Conservation (phyloP, 2,888 invertebrate genomes). For the Helicoverpa assulta region DNA sequence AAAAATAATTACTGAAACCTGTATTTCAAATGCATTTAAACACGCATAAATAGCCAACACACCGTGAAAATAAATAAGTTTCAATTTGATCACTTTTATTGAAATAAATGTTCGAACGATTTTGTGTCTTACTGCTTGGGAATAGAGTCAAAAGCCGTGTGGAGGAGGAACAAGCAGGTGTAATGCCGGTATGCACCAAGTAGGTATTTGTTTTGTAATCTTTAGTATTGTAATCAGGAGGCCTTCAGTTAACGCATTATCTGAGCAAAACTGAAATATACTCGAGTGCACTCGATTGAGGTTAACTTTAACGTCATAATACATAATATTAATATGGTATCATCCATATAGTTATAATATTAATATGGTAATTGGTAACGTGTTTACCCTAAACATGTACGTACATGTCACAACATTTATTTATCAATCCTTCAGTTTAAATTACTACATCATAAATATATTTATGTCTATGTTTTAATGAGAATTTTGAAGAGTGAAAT, state of each 20-base stretch:
- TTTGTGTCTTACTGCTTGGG: neutral
- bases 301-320: neutral
- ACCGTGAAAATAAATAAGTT: constrained; percentile 20
- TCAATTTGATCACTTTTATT: constrained; percentile 1
- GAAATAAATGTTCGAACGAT: neutral
- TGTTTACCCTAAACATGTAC: constrained; percentile 19
- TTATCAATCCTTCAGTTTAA: no score
- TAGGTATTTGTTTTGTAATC: constrained; percentile 9
- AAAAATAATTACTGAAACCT: constrained; percentile 11
- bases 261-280: constrained; percentile 5
- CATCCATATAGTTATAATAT: neutral
- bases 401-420: neutral
- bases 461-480: no score
- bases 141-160: constrained; percentile 6
- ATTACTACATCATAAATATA: no score
- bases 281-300: neutral
- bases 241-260: neutral
- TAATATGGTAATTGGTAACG: neutral
- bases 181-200: neutral
- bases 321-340: neutral
- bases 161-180: neutral
- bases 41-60: constrained; percentile 17
- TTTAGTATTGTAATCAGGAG: constrained; percentile 1
- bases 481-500: no score
- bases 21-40: constrained; percentile 13